A percentile compares a stretch with the other conserved stretches of the same genome.
phyloP scores from a whole-genome alignment of 2,113 vertebrate species.

The Marmota flaviventris region DNA sequence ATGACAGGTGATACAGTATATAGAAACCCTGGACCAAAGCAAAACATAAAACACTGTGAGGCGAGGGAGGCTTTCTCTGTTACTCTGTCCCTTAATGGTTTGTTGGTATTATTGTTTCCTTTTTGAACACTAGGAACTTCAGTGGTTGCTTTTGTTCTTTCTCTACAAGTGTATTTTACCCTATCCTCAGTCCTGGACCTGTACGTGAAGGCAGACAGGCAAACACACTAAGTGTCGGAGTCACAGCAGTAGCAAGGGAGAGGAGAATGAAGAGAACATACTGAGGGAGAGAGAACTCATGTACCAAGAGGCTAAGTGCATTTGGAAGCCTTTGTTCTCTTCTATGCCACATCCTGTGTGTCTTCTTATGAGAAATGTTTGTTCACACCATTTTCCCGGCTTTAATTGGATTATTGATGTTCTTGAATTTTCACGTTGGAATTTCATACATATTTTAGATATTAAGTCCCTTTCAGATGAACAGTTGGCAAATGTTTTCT shows the following conservation, averaged over 20 bases:
- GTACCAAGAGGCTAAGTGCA: too few species aligned
- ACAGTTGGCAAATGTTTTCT: background rate
- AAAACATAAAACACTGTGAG: background rate
- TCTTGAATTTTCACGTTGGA: background rate
- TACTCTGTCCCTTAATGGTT: background rate
- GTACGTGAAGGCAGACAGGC: too few species aligned
- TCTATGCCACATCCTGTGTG: background rate
- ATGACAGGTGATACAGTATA: too few species aligned
- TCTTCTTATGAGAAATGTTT: background rate
- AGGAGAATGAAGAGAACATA: background rate
- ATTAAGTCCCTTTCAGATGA: background rate
- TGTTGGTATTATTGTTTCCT: background rate
- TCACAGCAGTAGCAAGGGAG: background rate
- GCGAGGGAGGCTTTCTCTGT: background rate
- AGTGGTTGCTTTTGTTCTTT: background rate
- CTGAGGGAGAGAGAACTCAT: too few species aligned
- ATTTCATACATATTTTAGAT: background rate
- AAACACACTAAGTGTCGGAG: too few species aligned
- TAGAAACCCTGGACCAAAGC: too few species aligned
- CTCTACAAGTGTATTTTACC: background rate
- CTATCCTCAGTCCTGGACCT: fast-evolving
- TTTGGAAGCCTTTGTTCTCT: background rate
- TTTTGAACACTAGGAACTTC: background rate
- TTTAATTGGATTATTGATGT: background rate
- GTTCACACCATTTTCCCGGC: background rate